Evolutionary conservation across 2,797 vertebrate species (phyloP), one percentile per base, ranked within the genome.

Genomic region (Trematomus bernacchii): DNA sequence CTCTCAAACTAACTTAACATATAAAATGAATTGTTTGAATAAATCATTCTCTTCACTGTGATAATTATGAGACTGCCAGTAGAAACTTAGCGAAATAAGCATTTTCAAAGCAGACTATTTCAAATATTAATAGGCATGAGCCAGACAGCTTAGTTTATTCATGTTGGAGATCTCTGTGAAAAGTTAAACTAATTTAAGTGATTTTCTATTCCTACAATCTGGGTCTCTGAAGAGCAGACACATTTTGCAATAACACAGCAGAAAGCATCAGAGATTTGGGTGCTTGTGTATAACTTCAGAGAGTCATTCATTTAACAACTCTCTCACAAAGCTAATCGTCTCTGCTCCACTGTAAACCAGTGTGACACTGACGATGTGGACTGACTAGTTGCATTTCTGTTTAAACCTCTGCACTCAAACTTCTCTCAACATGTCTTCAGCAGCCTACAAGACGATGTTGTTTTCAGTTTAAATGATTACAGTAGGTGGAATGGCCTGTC

Each of bases 61-160:
- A 60, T 73, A 73, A 75, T 85, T 30, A 78, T 55, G 50, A 73
- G 23, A 1, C 48, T 76, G 66, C 48, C 23, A 23, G 73, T 62
- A 76, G 68, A 48, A 80, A 58, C 13, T 16, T 61, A 33, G 76
- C 70, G 47, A 75, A 66, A 80, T 58, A 19, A 57, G 52, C 43
- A 58, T 70, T 70, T 53, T 48, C 19, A 68, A 69, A 72, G 71
- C 40, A 64, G 51, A 63, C 21, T 13, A 0, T 59, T 23, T 64
- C 7, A 84, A 88, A 81, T 77, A 75, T 82, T 65, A 53, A 82
- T 76, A 23, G 43, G 10, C n/a, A 44, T 1, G 44, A 82, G 47
- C 37, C 70, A 57, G 65, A 64, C 67, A 30, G 21, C 55, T 77
- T 72, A 62, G 73, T 80, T 87, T 71, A 83, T 79, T 69, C 59